Conservation (phyloP, 2,888 invertebrate genomes). For the Acrobasis repandana region DNA sequence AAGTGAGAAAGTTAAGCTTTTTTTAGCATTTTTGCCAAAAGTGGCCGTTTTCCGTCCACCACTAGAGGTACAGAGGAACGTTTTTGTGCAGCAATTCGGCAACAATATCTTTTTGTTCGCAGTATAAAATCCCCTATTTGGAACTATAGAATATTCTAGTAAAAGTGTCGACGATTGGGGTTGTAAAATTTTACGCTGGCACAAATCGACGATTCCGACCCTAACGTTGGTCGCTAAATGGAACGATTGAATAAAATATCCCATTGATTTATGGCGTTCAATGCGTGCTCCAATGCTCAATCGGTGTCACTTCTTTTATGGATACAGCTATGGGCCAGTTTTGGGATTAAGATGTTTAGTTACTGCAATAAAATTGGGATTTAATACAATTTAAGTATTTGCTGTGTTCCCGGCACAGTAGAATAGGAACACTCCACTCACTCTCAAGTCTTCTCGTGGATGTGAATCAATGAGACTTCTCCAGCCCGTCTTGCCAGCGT, state of each 20-base stretch:
- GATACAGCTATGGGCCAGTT: background rate
- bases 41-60: too few relatives aligned
- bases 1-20: too few relatives aligned
- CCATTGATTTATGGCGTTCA: conserved; percentile 31
- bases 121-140: conserved; percentile 34
- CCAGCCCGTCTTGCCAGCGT: too few relatives aligned
- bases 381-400: too few relatives aligned
- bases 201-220: conserved; percentile 48
- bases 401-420: too few relatives aligned
- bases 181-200: conserved; percentile 50
- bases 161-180: conserved; percentile 41
- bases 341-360: too few relatives aligned
- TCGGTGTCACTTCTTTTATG: conserved; percentile 2
- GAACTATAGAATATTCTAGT: conserved; percentile 39
- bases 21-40: too few relatives aligned
- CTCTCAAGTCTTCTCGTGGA: too few relatives aligned
- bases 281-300: background rate
- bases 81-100: background rate
- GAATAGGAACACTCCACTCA: too few relatives aligned
- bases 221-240: conserved; percentile 38
- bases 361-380: too few relatives aligned
- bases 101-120: conserved; percentile 32
- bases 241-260: conserved; percentile 44
- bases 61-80: too few relatives aligned
- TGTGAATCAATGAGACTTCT: too few relatives aligned